Evolutionary conservation across 2,797 vertebrate species (phyloP).

Genomic region (Sebastes minor): DNA sequence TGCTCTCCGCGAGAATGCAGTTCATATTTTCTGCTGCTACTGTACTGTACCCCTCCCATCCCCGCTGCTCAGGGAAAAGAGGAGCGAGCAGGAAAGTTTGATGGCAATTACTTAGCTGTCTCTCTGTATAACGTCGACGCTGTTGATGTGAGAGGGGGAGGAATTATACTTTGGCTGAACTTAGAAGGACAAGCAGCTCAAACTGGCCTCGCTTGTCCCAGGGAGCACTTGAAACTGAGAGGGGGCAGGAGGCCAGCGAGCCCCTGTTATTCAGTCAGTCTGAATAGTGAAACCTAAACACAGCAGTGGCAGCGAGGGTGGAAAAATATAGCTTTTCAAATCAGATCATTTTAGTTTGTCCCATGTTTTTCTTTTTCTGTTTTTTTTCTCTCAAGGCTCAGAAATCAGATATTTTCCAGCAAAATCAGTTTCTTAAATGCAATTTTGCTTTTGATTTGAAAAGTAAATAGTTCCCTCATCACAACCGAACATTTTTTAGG

Average conservation of each 20-base stretch:
- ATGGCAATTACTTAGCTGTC: constrained; percentile 81
- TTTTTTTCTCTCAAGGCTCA: background rate
- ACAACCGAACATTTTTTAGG: background rate
- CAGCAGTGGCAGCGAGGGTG: background rate
- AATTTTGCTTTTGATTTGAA: background rate
- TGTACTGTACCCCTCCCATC: constrained; percentile 69
- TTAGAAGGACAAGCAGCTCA: constrained; percentile 57
- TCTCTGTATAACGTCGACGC: constrained; percentile 60
- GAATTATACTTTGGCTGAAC: constrained; percentile 55
- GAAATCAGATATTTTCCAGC: background rate
- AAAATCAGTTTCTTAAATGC: background rate
- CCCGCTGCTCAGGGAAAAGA: constrained; percentile 45
- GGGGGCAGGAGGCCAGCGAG: constrained; percentile 14
- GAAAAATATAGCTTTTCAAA: constrained; percentile 1
- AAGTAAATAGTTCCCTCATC: background rate
- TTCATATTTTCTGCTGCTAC: constrained; percentile 72
- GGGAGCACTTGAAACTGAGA: constrained; percentile 26
- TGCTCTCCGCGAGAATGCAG: constrained; percentile 66
- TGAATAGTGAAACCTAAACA: background rate
- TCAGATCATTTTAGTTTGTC: background rate
- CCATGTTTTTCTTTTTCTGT: background rate
- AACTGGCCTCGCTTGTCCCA: constrained; percentile 31
- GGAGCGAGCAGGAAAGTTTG: constrained; percentile 72
- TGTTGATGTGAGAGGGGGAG: constrained; percentile 62
- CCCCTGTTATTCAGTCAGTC: constrained; percentile 17